Percentiles rank a stretch among this genome's conserved stretches.
phyloP scores from a whole-genome alignment of 2,797 vertebrate genomes.

The Pipistrellus pipistrellus region DNA sequence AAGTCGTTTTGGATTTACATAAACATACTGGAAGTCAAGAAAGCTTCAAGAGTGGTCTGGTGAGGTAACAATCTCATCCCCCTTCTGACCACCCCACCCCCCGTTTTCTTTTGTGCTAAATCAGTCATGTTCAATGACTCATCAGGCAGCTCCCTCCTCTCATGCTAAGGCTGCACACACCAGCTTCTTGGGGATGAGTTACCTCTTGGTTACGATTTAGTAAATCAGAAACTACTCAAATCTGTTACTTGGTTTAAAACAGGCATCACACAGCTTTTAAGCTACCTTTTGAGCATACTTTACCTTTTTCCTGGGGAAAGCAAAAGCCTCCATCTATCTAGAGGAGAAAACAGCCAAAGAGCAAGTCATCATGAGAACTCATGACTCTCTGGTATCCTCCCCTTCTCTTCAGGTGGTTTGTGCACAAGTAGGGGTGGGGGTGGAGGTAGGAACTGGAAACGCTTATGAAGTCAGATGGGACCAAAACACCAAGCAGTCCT shows the following conservation, averaged over 20 bases:
- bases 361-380: conserved; percentile 53
- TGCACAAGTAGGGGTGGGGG: neutral
- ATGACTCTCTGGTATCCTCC: conserved; percentile 61
- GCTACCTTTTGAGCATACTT: conserved; percentile 33
- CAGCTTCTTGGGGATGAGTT: conserved; percentile 12
- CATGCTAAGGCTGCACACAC: neutral
- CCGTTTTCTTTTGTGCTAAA: neutral
- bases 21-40: conserved; percentile 48
- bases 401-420: conserved; percentile 46
- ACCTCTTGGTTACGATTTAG: conserved; percentile 59
- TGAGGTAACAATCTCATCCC: conserved; percentile 18
- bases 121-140: neutral
- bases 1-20: conserved; percentile 63
- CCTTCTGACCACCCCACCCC: neutral
- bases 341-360: conserved; percentile 74
- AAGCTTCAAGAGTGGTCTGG: conserved; percentile 55
- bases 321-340: conserved; percentile 60
- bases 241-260: conserved; percentile 57
- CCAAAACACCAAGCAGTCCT: conserved; percentile 62
- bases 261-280: conserved; percentile 41
- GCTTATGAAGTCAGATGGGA: conserved; percentile 14
- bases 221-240: conserved; percentile 39
- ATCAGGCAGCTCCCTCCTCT: neutral
- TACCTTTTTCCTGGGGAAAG: conserved; percentile 69
- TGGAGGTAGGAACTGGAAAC: neutral